Conservation (phyloP, 2,113 vertebrate genomes). For the Anolis carolinensis region DNA sequence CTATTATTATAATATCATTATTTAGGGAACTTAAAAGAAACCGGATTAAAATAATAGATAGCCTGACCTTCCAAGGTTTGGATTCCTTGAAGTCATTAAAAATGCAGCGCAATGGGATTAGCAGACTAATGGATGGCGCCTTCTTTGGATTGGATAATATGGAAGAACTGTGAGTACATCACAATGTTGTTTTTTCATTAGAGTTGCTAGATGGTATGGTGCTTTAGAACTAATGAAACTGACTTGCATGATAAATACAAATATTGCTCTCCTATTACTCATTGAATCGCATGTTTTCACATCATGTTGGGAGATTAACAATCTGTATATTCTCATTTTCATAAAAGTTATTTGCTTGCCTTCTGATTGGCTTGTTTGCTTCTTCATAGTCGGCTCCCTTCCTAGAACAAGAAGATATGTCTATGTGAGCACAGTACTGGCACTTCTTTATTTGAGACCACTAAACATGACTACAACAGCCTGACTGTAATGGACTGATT, state of each 20-base stretch:
- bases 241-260: background rate
- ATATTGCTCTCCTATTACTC: background rate
- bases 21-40: slow-evolving; percentile 95
- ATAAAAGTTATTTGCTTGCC: background rate
- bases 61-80: slow-evolving; percentile 95
- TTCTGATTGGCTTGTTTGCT: background rate
- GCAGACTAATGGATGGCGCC: slow-evolving; percentile 93
- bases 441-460: background rate
- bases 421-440: background rate
- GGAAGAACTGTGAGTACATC: slow-evolving; percentile 85
- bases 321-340: background rate
- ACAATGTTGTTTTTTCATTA: background rate
- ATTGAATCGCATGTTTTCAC: background rate
- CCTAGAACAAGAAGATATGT: background rate
- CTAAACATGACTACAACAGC: background rate
- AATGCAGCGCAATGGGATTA: slow-evolving; percentile 94
- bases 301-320: background rate
- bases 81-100: slow-evolving; percentile 92
- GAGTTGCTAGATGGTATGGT: background rate
- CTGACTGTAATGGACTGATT: background rate
- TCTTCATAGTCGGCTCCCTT: background rate
- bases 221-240: background rate
- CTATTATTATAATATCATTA: slow-evolving; percentile 10
- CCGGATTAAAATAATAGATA: slow-evolving; percentile 92
- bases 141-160: slow-evolving; percentile 96